A percentile compares a stretch with the other conserved stretches of the same genome.
These are phyloP conservation scores for Rhinoraja longicauda DNA, from an alignment of 2,797 vertebrate species.

Conservation along the genomic window DNA sequence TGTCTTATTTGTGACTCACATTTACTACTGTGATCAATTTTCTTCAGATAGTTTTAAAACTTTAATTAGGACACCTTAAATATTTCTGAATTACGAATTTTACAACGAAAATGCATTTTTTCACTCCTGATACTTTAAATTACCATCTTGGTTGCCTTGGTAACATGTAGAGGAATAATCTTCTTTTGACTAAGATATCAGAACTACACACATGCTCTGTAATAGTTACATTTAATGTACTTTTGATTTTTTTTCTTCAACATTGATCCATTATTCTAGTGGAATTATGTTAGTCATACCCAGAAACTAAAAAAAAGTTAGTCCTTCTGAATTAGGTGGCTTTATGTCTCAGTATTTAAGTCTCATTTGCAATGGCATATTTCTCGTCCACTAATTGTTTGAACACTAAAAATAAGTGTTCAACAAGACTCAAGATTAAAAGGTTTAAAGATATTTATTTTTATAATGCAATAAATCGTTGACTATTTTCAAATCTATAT, in stretches of 20 bases:
- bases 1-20: not conserved
- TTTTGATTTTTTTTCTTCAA: not conserved
- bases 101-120: not conserved
- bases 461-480: not conserved
- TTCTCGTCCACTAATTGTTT: not conserved
- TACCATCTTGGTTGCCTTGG: not conserved
- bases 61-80: not conserved
- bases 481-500: not conserved
- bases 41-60: not conserved
- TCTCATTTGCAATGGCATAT: not conserved
- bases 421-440: not conserved
- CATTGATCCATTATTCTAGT: not conserved
- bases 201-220: not conserved
- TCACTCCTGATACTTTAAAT: not conserved
- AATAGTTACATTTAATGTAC: not conserved
- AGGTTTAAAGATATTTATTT: not conserved
- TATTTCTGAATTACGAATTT: not conserved
- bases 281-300: not conserved
- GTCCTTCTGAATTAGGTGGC: not conserved
- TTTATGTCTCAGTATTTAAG: not conserved
- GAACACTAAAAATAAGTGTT: not conserved
- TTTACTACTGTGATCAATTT: not conserved
- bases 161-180: not conserved
- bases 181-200: not conserved
- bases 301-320: not conserved